Percentiles rank a stretch among this genome's conserved stretches.
These are phyloP conservation scores for Phortica magna DNA, from an alignment of 2,888 invertebrate genomes.

Conservation along the genomic window DNA sequence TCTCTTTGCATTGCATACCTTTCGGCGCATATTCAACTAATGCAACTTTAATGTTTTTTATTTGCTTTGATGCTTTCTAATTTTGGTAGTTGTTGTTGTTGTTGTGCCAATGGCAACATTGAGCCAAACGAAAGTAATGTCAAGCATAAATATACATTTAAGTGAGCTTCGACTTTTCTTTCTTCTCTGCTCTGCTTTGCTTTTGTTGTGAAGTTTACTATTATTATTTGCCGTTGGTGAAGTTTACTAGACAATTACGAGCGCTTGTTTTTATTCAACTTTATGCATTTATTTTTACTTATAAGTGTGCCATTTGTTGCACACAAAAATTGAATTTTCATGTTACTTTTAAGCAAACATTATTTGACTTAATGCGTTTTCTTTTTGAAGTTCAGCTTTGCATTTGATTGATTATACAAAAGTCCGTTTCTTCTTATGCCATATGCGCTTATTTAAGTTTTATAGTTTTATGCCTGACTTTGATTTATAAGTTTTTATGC, in stretches of 20 bases:
- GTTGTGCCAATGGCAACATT: neutral
- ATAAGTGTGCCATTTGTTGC: no score
- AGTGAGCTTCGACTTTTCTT: slow-evolving; percentile 37
- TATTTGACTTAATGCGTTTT: no score
- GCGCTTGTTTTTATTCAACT: no score
- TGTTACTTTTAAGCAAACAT: no score
- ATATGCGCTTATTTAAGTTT: no score
- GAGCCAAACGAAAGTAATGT: slow-evolving; percentile 57
- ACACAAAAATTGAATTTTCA: no score
- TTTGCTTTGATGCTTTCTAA: slow-evolving; percentile 62
- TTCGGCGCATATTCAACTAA: slow-evolving; percentile 43
- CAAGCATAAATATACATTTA: slow-evolving; percentile 57
- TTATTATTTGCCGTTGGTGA: slow-evolving; percentile 28
- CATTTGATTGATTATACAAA: neutral
- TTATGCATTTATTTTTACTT: no score
- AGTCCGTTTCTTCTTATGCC: neutral
- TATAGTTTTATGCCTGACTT: neutral
- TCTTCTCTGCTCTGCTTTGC: slow-evolving; percentile 22
- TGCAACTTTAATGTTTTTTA: slow-evolving; percentile 65
- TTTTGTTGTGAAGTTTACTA: slow-evolving; percentile 36
- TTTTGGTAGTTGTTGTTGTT: slow-evolving; percentile 47
- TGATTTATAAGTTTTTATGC: no score
- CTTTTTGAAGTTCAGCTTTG: neutral
- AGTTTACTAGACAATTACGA: neutral
- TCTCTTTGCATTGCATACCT: neutral